A percentile compares a stretch with the other conserved stretches of the same genome.
These are phyloP conservation scores for Heteromyza rotundicornis DNA, from an alignment of 2,888 invertebrate genomes.

Conservation along the genomic window DNA sequence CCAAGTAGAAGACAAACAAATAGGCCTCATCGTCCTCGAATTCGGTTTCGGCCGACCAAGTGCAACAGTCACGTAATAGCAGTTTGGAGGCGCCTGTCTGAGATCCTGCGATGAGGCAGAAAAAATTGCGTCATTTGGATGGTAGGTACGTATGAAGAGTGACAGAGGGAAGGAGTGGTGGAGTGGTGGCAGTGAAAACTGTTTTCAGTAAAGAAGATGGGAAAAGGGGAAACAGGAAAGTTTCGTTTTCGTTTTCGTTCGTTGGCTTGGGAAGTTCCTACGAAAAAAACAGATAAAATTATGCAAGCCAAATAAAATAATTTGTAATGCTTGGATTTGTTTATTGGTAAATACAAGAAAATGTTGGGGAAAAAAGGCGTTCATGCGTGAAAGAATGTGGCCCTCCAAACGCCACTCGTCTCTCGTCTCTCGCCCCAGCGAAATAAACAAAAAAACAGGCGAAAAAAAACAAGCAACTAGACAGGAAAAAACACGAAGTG, in stretches of 20 bases:
- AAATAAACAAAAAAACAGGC: too few species aligned
- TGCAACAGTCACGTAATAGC: constrained; percentile 38
- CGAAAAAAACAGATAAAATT: not conserved
- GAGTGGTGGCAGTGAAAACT: too few species aligned
- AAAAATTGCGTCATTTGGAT: not conserved
- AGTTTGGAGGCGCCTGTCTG: constrained; percentile 34
- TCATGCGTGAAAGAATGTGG: constrained; percentile 2
- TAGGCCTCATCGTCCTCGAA: too few species aligned
- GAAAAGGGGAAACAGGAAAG: not conserved
- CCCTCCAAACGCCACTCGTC: not conserved
- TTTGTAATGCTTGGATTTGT: constrained; percentile 3
- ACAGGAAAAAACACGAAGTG: too few species aligned
- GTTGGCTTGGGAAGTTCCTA: not conserved
- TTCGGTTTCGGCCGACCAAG: too few species aligned
- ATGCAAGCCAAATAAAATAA: constrained; percentile 11
- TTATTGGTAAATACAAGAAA: not conserved
- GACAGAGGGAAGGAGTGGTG: not conserved
- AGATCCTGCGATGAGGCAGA: not conserved
- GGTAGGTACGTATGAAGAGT: not conserved
- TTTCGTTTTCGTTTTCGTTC: not conserved
- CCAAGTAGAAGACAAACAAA: constrained; percentile 18
- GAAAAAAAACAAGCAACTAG: too few species aligned
- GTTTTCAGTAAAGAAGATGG: too few species aligned
- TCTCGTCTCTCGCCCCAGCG: not conserved
- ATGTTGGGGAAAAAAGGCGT: not conserved